Evolutionary conservation across 2,797 vertebrate genomes (phyloP).

Genomic region (Chiroxiphia lanceolata): DNA sequence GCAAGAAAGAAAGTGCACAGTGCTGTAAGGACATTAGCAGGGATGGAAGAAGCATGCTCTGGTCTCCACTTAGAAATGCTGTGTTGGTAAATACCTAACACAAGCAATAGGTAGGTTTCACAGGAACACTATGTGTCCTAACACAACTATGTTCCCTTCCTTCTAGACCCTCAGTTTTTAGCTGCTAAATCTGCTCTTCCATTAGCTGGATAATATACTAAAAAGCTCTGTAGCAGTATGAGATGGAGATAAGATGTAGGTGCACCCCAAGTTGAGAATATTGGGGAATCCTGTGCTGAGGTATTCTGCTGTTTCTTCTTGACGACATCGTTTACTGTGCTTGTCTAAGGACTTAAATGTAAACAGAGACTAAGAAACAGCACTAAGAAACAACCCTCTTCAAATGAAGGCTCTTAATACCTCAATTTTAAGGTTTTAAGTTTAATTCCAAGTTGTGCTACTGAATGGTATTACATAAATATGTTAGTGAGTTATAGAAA

Average conservation of each 20-base stretch:
- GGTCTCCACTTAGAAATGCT: background rate
- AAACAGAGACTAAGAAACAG: background rate
- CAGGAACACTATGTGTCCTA: background rate
- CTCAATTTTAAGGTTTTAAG: background rate
- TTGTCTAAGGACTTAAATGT: background rate
- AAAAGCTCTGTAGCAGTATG: background rate
- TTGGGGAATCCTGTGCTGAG: background rate
- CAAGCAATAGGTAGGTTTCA: background rate
- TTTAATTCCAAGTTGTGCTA: background rate
- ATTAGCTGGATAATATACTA: background rate
- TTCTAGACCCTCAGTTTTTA: background rate
- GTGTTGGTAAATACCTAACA: background rate
- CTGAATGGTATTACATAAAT: background rate
- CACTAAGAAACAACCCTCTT: background rate
- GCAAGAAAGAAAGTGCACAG: background rate
- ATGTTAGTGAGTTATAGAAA: background rate
- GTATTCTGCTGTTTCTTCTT: background rate
- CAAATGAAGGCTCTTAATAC: background rate
- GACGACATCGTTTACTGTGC: accelerated
- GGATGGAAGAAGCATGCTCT: background rate
- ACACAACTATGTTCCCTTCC: background rate
- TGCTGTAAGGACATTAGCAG: background rate
- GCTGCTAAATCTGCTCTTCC: background rate
- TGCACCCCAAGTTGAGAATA: background rate
- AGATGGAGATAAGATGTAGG: background rate